These are phyloP conservation scores for Meles meles DNA, from an alignment of 2,113 vertebrate species.

Conservation along the genomic window DNA sequence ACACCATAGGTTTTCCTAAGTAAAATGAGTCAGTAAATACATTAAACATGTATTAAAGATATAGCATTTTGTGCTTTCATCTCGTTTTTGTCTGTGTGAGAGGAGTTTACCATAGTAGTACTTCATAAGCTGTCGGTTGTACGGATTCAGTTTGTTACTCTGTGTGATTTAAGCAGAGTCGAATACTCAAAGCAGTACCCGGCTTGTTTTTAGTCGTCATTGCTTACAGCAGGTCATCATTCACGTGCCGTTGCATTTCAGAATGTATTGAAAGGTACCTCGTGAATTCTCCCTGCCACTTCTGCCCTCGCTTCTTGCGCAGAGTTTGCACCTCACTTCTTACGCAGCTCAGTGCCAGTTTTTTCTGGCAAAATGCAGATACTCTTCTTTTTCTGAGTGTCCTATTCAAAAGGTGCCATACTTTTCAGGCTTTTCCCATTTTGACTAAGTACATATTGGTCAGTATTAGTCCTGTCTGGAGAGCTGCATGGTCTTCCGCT, in stretches of 20 bases:
- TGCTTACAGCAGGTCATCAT: neutral
- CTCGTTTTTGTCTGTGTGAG: neutral
- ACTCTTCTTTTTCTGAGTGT: too few species aligned
- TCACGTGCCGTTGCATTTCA: neutral
- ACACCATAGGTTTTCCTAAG: neutral
- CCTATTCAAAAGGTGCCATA: neutral
- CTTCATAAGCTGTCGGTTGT: neutral
- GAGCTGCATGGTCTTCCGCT: neutral
- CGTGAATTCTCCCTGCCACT: neutral
- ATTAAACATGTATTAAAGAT: neutral
- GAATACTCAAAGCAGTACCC: neutral
- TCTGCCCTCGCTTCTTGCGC: fast-evolving
- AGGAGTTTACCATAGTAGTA: neutral
- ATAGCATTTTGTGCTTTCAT: neutral
- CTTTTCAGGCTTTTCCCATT: neutral
- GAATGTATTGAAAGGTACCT: neutral
- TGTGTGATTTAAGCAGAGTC: neutral
- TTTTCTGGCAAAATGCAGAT: neutral
- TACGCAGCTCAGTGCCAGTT: neutral
- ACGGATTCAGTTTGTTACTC: neutral
- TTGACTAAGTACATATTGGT: neutral
- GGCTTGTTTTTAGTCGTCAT: neutral
- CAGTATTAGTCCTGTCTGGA: neutral
- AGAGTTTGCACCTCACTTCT: neutral
- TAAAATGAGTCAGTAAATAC: neutral